A percentile compares a stretch with the other conserved stretches of the same genome.
Conservation (phyloP, 2,888 invertebrate species). For the Sarcophaga subvicina region DNA sequence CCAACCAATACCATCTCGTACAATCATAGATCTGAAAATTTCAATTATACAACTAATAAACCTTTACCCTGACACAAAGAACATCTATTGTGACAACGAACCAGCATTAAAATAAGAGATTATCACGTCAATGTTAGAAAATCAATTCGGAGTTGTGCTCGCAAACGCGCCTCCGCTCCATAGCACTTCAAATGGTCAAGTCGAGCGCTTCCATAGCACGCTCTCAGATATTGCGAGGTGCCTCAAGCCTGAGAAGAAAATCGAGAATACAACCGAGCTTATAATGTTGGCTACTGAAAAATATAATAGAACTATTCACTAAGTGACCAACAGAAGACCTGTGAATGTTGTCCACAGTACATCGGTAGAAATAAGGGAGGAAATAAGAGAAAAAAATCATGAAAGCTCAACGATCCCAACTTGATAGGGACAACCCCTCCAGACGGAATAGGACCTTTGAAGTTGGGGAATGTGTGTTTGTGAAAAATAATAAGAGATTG, state of each 20-base stretch:
- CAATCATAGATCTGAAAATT: constrained; percentile 67
- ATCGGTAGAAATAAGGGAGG: not conserved
- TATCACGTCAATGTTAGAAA: constrained; percentile 8
- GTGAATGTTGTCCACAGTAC: not conserved
- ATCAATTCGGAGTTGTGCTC: constrained; percentile 18
- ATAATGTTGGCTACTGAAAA: constrained; percentile 46
- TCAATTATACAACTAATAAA: constrained; percentile 42
- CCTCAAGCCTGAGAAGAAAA: constrained; percentile 21
- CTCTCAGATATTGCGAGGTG: constrained; percentile 66
- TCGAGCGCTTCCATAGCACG: constrained; percentile 68
- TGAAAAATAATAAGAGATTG: constrained; percentile 35
- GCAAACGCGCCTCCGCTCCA: constrained; percentile 25
- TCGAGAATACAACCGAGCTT: constrained; percentile 34
- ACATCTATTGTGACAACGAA: constrained; percentile 43
- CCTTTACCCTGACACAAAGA: constrained; percentile 8
- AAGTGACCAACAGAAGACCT: constrained; percentile 57
- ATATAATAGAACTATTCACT: constrained; percentile 62
- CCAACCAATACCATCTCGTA: constrained; percentile 67
- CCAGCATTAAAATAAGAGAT: constrained; percentile 29
- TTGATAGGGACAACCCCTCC: constrained; percentile 5
- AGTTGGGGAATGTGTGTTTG: not conserved
- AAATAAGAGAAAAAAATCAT: constrained; percentile 7
- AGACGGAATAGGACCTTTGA: constrained; percentile 33
- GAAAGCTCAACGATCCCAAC: not conserved
- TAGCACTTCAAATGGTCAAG: constrained; percentile 66